Evolutionary conservation across 1,140 invertebrate species (phyloP).

Genomic region (Atta cephalotes): DNA sequence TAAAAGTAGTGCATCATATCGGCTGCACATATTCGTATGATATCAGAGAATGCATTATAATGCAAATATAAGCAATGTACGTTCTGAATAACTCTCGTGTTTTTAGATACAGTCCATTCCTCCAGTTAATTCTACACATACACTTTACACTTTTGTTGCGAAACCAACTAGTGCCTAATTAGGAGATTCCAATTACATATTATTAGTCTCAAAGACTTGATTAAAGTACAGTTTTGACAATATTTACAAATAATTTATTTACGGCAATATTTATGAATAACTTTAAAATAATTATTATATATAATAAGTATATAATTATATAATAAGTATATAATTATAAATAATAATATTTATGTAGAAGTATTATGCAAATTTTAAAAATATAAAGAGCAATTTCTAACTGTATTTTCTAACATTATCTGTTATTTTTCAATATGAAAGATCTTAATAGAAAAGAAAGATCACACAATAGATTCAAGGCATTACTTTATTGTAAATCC

Average conservation of each 20-base stretch:
- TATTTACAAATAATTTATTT: neutral
- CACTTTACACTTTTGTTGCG: no score
- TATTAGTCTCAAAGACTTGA: neutral
- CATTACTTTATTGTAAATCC: neutral
- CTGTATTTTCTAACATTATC: neutral
- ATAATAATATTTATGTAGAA: neutral
- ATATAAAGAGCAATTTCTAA: neutral
- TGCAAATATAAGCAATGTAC: constrained; percentile 57
- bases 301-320: neutral
- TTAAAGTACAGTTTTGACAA: neutral
- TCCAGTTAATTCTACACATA: constrained; percentile 31
- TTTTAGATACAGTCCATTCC: constrained; percentile 30
- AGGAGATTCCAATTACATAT: neutral
- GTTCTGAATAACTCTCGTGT: constrained; percentile 37
- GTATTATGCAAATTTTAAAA: neutral
- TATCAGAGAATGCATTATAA: constrained; percentile 38
- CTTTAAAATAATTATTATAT: no score
- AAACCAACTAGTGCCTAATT: constrained; percentile 36
- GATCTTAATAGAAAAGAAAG: neutral
- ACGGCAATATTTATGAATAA: no score
- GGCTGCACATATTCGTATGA: constrained; percentile 38
- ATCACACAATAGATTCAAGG: neutral
- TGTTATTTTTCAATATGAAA: neutral
- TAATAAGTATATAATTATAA: neutral
- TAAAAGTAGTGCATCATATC: constrained; percentile 52